Evolutionary conservation across 2,113 vertebrate species (phyloP), one percentile per base, ranked within the genome.

Genomic region (Copsychus sechellarum): DNA sequence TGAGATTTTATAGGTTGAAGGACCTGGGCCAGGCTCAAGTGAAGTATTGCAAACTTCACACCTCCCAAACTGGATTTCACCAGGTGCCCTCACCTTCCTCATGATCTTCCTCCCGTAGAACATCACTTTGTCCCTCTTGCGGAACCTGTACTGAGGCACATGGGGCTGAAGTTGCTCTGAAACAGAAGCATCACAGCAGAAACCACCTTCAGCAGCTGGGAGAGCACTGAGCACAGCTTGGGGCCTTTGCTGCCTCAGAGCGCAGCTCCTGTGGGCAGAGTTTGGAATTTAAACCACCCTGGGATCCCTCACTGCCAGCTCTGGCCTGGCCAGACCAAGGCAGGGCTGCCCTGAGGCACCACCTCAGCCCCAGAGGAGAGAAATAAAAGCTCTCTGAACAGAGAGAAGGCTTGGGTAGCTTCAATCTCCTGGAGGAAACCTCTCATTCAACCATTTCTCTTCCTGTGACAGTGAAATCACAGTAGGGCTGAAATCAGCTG

Each of bases 81-180:
- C 60, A 33, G 54, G 21, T 2, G 11, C 5, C 2, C 61, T 87
- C 83, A 99, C 99, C 98, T 99, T 99, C 79, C 99, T 98, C 98
- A 99, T 99, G 93, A 99, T 99, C 97, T 99, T 99, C 57, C 99
- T 96, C 29, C 99, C 99, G 1, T 99, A 99, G 95, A 99, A 99
- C 98, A 99, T 97, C 57, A 99, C 98, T 91, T 99, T 99, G 97
- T 99, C 99, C 82, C 99, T 98, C 96, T 99, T 99, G 83, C 98
- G 98, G 82, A 99, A 99, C 33, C 99, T 98, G 96, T 99, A 99
- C 67, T 98, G 98, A 58, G 98, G 98, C 36, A 92, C 88, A 0
- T 97, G 98, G 0, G 98, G 97, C 90, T 98, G 98, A 9, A 92
- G 97, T 57, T 74, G 82, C 15, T 74, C 82, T 85, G 82, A 2